Base-by-base conservation (phyloP, 2,797 vertebrate genomes). In the Galaxias olidus region DNA sequence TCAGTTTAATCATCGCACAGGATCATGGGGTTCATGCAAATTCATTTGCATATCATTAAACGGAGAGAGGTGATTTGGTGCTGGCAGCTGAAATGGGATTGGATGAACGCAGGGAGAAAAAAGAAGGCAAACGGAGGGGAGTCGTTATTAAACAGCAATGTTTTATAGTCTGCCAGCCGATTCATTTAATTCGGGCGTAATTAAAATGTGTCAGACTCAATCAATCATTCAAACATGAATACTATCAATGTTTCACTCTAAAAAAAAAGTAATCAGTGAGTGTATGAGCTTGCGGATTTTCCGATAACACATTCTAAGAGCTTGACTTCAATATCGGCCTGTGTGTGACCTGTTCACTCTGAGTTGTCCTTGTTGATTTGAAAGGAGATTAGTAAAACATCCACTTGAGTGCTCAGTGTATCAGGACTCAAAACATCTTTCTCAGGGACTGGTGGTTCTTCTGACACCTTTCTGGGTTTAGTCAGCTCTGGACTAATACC, bases 1-100 rank as follows among this genome's bases (percentile, higher is more conserved):
- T 88, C 83, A 81, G 88, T 91, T 91, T 90, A 90, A 91, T 91
- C 89, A 91, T 89, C 68, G 79, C 81, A 76, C 77, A 82, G 88
- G 89, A 91, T 91, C 87, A 88, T 85, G 84, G 88, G 85, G 88
- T 91, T 91, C 89, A 89, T 89, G 86, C 89, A 90, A 91, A 90
- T 89, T 89, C 80, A 91, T 91, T 90, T 91, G 86, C 89, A 91
- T 91, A 87, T 90, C 87, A 91, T 91, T 91, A 91, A 89, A 89
- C 65, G 62, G 83, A 85, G 84, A 89, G 89, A 88, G 89, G 87
- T 89, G 88, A 90, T 88, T 89, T 88, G 77, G 85, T 82, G 79
- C 65, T 62, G 85, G 84, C 84, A 72, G 81, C 76, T 80, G 81
- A 87, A 87, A 89, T 88, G 83, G 84, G 84, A 89, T 89, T 91